Evolutionary conservation across 1,140 invertebrate genomes (phyloP).

Genomic region (Sitobion miscanthi): DNA sequence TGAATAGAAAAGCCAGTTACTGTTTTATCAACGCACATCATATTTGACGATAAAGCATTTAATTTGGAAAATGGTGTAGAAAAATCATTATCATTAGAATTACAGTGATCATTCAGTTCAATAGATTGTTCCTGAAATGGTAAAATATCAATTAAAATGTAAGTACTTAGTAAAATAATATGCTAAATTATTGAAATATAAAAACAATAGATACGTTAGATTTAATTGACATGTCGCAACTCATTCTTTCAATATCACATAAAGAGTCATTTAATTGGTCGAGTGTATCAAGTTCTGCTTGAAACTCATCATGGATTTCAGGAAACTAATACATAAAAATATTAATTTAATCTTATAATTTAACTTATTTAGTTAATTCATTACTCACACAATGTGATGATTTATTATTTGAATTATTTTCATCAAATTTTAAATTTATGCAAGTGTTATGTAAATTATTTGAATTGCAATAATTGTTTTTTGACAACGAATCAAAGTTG

Average conservation of each 20-base stretch:
- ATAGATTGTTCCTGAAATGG: not conserved
- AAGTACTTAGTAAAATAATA: not conserved
- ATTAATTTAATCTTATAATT: not conserved
- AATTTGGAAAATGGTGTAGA: not conserved
- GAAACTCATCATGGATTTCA: constrained; percentile 44
- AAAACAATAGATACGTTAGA: not conserved
- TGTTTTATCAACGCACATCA: constrained; percentile 29
- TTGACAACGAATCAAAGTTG: not conserved
- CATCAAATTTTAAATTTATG: not conserved
- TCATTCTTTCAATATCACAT: constrained; percentile 44
- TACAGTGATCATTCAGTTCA: not conserved
- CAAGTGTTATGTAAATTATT: not conserved
- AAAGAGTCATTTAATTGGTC: constrained; percentile 37
- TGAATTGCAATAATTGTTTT: not conserved
- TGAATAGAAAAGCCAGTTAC: constrained; percentile 34
- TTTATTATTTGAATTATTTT: not conserved
- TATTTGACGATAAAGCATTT: constrained; percentile 11
- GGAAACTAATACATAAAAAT: constrained; percentile 6
- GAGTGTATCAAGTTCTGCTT: constrained; percentile 35
- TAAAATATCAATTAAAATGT: not conserved
- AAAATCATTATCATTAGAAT: not conserved
- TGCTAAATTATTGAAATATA: not conserved
- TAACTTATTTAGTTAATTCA: not conserved
- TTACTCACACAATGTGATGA: not conserved
- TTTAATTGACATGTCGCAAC: not conserved